Evolutionary conservation across 1,140 invertebrate genomes (phyloP), one percentile per base, ranked within the genome.

Genomic region (Scaptomyza pallida): DNA sequence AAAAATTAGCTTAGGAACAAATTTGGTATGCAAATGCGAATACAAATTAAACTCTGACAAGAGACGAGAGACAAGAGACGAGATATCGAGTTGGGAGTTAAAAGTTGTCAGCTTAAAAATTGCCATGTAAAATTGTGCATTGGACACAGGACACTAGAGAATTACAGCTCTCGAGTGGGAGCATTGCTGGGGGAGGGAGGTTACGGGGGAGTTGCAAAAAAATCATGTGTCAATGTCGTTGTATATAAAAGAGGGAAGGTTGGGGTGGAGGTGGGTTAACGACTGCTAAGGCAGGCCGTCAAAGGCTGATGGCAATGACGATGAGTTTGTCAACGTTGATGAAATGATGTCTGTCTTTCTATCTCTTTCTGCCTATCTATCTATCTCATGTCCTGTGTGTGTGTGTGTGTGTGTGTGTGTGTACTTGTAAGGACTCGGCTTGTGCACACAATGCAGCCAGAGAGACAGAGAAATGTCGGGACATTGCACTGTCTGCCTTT

Each of bases 241-340:
- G 26, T 30, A 6, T 8, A 30, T 4, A 30, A 9, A 9, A 9
- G 26, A 8, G 6, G 26, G 26, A 8, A 9, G 26, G 6, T 1
- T 30, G 26, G 8, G 41, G 33, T 5, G 43, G 47, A 17, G n/a
- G 41, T 44, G 45, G 61, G 52, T 65, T 71, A 71, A 71, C 68
- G 62, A 57, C 40, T 51, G 40, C 33, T 70, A 23, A 62, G 63
- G 21, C 63, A 62, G 63, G 21, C 63, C 48, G 54, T 59, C 69
- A 72, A 62, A 54, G 54, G 21, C 50, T 26, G 48, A 48, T 60
- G 52, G 56, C 63, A 72, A 17, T 9, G 57, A 73, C 83, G 74
- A 82, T 78, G 81, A 82, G 71, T 72, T 88, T 82, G 78, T 88
- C 78, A 82, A 82, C 74, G 82, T 70, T 82, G 82, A 86, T 88